phyloP scores from a whole-genome alignment of 2,113 vertebrate genomes.

The Peromyscus californicus region DNA sequence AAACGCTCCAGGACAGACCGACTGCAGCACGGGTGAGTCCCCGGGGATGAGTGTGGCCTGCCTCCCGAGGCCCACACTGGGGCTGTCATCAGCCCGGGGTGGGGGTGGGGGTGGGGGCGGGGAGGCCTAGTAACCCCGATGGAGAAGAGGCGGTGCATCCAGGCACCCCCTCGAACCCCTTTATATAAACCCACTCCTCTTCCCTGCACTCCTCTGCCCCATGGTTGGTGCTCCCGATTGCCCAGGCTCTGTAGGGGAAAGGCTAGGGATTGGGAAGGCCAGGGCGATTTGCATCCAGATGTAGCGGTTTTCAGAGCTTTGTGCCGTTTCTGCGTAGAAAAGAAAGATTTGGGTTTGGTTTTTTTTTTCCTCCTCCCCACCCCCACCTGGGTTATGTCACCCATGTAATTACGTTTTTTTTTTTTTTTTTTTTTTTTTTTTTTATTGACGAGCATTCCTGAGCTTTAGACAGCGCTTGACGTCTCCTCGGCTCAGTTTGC shows the following conservation, averaged over 20 bases:
- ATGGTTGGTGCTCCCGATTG: neutral
- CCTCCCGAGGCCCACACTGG: neutral
- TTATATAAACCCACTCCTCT: neutral
- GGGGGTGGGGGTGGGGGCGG: neutral
- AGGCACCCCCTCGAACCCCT: neutral
- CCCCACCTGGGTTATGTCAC: neutral
- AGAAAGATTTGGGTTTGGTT: neutral
- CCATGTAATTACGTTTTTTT: neutral
- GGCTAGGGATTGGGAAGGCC: neutral
- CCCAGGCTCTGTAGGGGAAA: neutral
- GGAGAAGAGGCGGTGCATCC: neutral
- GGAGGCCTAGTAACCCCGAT: neutral
- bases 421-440: neutral
- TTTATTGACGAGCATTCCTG: slow-evolving; percentile 1
- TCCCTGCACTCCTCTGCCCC: neutral
- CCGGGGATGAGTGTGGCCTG: neutral
- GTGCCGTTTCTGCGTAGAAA: neutral
- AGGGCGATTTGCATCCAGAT: neutral
- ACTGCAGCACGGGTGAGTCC: slow-evolving; percentile 47
- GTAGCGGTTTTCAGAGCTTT: neutral
- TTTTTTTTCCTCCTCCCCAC: neutral
- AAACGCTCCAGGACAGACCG: neutral
- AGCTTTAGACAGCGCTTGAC: neutral
- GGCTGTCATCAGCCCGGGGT: neutral
- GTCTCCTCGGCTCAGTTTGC: neutral